Percentiles rank a stretch among this genome's conserved stretches.
These are phyloP conservation scores for Clarias fuscus DNA, from an alignment of 2,797 vertebrate species.

Conservation along the genomic window DNA sequence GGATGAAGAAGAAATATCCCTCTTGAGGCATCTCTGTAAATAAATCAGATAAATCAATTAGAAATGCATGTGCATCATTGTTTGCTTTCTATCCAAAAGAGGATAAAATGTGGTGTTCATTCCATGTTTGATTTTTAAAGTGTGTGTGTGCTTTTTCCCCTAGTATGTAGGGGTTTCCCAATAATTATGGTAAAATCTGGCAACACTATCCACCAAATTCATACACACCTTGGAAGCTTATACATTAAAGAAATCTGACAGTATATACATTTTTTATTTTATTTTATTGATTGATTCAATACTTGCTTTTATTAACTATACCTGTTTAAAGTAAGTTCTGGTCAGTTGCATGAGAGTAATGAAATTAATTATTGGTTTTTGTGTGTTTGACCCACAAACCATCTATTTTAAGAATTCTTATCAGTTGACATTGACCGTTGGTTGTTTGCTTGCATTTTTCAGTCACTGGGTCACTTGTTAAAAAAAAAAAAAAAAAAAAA, in stretches of 20 bases:
- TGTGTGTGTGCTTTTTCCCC: not conserved
- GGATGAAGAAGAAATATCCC: not conserved
- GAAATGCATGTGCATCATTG: not conserved
- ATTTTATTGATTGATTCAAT: no score
- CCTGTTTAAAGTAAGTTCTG: not conserved
- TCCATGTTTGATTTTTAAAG: not conserved
- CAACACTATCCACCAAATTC: not conserved
- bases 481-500: not conserved
- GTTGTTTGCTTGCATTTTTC: not conserved
- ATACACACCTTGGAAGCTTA: not conserved
- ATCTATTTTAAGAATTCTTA: slow-evolving; percentile 43
- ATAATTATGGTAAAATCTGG: not conserved
- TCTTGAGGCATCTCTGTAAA: not conserved
- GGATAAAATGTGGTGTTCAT: not conserved
- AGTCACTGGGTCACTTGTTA: slow-evolving; percentile 20
- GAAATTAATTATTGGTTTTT: not conserved
- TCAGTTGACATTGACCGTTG: slow-evolving; percentile 27
- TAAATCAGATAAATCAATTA: not conserved
- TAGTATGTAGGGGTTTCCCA: not conserved
- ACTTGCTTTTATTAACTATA: no score
- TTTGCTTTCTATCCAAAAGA: not conserved
- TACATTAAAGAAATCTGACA: no score
- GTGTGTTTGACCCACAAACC: not conserved
- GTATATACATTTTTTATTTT: not conserved
- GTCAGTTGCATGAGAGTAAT: not conserved